These are phyloP conservation scores for Calephelis nemesis DNA, from an alignment of 1,140 invertebrate species.

Conservation along the genomic window DNA sequence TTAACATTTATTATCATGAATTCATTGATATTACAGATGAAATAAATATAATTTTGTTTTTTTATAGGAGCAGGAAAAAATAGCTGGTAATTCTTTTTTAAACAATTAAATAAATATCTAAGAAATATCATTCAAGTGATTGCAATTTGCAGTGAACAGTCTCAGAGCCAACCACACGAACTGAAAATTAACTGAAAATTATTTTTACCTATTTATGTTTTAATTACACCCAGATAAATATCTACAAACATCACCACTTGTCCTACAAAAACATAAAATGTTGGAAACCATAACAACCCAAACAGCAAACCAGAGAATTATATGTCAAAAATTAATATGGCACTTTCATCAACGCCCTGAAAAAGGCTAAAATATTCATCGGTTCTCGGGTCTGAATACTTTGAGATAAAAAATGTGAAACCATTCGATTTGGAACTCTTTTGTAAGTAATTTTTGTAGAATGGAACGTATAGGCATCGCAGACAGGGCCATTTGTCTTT, in stretches of 20 bases:
- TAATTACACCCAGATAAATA: too few species aligned
- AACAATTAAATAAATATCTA: too few species aligned
- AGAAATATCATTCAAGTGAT: too few species aligned
- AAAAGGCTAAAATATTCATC: slow-evolving; percentile 16
- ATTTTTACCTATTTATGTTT: too few species aligned
- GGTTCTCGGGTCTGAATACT: slow-evolving; percentile 32
- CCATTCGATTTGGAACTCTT: slow-evolving; percentile 15
- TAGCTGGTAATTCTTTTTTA: too few species aligned
- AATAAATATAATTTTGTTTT: too few species aligned
- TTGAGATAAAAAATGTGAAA: slow-evolving; percentile 15
- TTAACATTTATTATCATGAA: too few species aligned
- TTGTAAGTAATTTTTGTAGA: slow-evolving; percentile 61
- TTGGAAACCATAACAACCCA: not conserved
- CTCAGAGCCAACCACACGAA: too few species aligned
- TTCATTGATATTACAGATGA: too few species aligned
- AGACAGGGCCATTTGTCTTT: slow-evolving; percentile 71
- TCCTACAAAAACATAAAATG: not conserved
- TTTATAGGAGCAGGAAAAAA: too few species aligned
- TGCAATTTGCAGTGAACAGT: too few species aligned
- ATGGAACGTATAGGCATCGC: slow-evolving; percentile 59
- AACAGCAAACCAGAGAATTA: slow-evolving; percentile 1
- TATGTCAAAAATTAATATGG: slow-evolving; percentile 15
- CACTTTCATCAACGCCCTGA: slow-evolving; percentile 10
- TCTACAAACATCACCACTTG: not conserved
- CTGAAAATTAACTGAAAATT: too few species aligned